Conservation (phyloP, 2,797 vertebrate species). For the Crypturellus tataupa region DNA sequence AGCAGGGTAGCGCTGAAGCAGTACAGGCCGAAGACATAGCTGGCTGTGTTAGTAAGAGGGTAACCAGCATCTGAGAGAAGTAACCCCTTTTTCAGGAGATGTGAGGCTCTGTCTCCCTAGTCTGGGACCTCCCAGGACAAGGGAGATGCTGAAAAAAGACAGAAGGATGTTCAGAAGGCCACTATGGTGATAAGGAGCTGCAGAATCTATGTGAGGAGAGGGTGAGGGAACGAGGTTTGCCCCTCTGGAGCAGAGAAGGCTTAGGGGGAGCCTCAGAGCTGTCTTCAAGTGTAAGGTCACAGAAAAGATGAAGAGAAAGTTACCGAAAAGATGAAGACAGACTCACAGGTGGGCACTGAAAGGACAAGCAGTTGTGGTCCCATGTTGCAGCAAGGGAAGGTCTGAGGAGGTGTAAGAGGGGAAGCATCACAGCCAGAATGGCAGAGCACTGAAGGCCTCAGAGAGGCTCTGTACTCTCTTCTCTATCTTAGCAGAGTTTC, state of each 20-base stretch:
- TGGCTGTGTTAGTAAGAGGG: no score
- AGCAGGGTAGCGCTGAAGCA: no score
- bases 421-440: background rate
- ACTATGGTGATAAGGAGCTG: background rate
- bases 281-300: background rate
- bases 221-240: background rate
- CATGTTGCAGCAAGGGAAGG: background rate
- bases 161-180: background rate
- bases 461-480: no score
- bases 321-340: background rate
- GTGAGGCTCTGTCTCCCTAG: no score
- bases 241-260: background rate
- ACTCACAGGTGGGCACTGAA: no score
- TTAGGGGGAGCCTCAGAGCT: background rate
- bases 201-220: background rate
- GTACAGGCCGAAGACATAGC: no score
- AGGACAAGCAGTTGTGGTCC: background rate
- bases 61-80: no score
- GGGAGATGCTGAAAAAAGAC: background rate
- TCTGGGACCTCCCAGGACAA: background rate
- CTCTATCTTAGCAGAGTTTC: background rate
- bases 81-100: no score
- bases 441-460: background rate
- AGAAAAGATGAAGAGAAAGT: background rate
- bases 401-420: background rate